These are phyloP conservation scores for Amphiprion ocellaris DNA, from an alignment of 2,113 vertebrate species.

Conservation along the genomic window DNA sequence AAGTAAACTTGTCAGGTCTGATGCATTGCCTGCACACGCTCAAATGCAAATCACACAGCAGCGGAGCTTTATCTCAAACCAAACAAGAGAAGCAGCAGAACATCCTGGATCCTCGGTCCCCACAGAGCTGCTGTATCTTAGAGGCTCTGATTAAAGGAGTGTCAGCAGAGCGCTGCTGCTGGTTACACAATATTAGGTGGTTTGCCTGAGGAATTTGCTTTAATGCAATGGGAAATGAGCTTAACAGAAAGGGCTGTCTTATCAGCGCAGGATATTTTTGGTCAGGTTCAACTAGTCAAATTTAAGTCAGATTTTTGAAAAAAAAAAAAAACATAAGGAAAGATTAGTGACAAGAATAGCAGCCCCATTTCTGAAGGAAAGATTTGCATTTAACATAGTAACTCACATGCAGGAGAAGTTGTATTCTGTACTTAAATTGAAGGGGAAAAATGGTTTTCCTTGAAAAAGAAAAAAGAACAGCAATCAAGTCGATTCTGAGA, in stretches of 20 bases:
- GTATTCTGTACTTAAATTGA: neutral
- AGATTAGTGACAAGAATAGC: neutral
- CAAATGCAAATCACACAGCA: constrained; percentile 69
- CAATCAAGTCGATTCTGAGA: neutral
- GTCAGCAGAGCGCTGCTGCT: constrained; percentile 34
- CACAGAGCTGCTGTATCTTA: constrained; percentile 48
- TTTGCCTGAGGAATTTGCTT: constrained; percentile 46
- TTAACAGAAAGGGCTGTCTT: constrained; percentile 31
- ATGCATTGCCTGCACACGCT: constrained; percentile 63
- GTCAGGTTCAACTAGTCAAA: constrained; percentile 21
- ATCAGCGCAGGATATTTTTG: constrained; percentile 24
- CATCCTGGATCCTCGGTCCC: constrained; percentile 50
- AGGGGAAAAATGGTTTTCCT: neutral
- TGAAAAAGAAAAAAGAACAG: too few relatives aligned
- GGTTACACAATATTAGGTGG: constrained; percentile 43
- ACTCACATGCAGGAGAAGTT: neutral
- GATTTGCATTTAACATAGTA: neutral
- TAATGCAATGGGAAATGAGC: constrained; percentile 41
- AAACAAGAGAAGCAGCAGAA: constrained; percentile 64
- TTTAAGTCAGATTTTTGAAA: neutral
- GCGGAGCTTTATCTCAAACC: constrained; percentile 66
- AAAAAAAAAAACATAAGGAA: too few relatives aligned
- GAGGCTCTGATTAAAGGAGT: constrained; percentile 56
- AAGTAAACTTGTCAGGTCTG: constrained; percentile 77
- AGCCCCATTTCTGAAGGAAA: neutral